Evolutionary conservation across 2,888 invertebrate genomes (phyloP), one percentile per base, ranked within the genome.

Genomic region (Stictocephala bisonia): DNA sequence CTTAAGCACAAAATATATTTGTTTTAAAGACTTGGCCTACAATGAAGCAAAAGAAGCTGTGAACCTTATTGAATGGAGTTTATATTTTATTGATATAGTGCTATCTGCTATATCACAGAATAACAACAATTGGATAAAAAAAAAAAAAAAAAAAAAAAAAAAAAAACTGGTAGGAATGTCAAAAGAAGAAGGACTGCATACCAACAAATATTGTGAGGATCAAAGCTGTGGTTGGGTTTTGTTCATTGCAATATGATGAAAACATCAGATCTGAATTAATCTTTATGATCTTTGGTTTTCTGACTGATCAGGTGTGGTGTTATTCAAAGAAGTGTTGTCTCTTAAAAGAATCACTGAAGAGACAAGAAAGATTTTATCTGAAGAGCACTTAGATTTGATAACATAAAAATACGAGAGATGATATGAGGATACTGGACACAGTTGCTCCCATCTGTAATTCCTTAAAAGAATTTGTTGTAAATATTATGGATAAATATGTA

Each of bases 191-290:
- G 3, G 13, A 51, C 11, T 51, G 51, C 24, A 22, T 15, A 24
- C 1, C 7, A 24, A 51, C 51, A 51, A n/a, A 51, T 24, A 4
- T 11, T 24, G 2, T n/a, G n/a, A 27, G 29, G n/a, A 67, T 67
- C 15, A 72, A 74, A 71, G 76, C 77, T 29, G 75, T 79, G 44
- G 11, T 48, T 48, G 44, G 44, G 6, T 3, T 67, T 3, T 48
- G n/a, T n/a, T 48, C 15, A 22, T 24, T 6, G 24, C 6, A n/a
- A 48, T 11, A n/a, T 48, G 27, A 41, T 67, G 20, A 67, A 48
- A 48, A 22, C 67, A 31, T 68, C 51, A 3, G 29, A 29, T 27
- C 13, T 44, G 20, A 51, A 48, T 51, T 13, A 29, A 13, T 1
- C 15, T 4, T 48, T 50, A n/a, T 22, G 48, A 3, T n/a, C n/a